Conservation (phyloP, 2,888 invertebrate species). For the Diaperis boleti region DNA sequence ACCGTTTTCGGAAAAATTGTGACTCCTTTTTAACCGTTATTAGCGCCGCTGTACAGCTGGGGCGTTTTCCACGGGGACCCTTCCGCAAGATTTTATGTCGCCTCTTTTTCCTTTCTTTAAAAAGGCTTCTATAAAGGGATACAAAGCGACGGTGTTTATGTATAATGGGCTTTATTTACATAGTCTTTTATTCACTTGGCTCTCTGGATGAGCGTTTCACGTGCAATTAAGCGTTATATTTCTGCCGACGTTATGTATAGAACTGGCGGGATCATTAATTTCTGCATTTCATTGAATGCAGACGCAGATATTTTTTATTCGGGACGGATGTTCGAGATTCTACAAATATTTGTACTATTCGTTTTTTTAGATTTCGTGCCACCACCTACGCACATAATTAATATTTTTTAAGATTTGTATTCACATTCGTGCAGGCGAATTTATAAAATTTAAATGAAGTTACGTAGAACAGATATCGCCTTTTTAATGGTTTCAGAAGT, state of each 20-base stretch:
- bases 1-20: not conserved
- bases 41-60: not conserved
- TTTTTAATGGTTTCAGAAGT: not conserved
- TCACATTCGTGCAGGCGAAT: not conserved
- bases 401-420: too few species aligned
- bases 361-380: too few species aligned
- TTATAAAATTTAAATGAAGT: slow-evolving; percentile 1
- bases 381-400: too few species aligned
- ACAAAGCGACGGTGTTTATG: slow-evolving; percentile 10
- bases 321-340: not conserved
- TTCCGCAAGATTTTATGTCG: not conserved
- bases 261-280: slow-evolving; percentile 11
- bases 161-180: slow-evolving; percentile 12
- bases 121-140: slow-evolving; percentile 3
- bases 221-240: slow-evolving; percentile 20
- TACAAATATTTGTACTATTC: too few species aligned
- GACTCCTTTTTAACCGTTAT: not conserved
- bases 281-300: not conserved
- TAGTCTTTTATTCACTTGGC: slow-evolving; percentile 10
- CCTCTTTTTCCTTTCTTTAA: slow-evolving; percentile 3
- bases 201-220: slow-evolving; percentile 3
- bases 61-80: not conserved
- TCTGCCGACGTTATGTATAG: slow-evolving; percentile 7
- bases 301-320: slow-evolving; percentile 2
- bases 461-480: not conserved